Evolutionary conservation across 1,140 invertebrate genomes (phyloP).

Genomic region (Drepana arcuata): DNA sequence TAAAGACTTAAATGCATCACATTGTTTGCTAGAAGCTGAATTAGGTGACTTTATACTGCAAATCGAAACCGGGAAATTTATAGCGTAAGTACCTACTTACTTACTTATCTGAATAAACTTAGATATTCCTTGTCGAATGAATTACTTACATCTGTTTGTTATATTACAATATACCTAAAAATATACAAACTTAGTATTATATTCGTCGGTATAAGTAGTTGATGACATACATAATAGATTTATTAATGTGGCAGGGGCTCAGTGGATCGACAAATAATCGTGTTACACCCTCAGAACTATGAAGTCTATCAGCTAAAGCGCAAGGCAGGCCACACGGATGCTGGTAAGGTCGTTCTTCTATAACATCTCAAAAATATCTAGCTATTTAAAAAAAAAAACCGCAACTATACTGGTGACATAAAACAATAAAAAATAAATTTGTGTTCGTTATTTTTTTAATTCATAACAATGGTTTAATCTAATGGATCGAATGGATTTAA

Average conservation of each 20-base stretch:
- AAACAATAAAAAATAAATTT: too few species aligned
- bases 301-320: constrained; percentile 36
- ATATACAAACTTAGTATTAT: neutral
- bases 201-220: neutral
- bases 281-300: constrained; percentile 50
- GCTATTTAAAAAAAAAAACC: too few species aligned
- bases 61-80: constrained; percentile 56
- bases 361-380: too few species aligned
- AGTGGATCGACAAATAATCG: constrained; percentile 47
- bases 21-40: constrained; percentile 37
- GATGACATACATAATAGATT: neutral
- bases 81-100: constrained; percentile 30
- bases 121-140: too few species aligned
- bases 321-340: constrained; percentile 40
- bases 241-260: constrained; percentile 26
- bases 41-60: constrained; percentile 40
- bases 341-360: too few species aligned
- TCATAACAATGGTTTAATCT: too few species aligned
- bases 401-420: too few species aligned
- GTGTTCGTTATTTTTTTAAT: too few species aligned
- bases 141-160: too few species aligned
- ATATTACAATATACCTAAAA: neutral
- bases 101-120: too few species aligned
- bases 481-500: too few species aligned
- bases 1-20: constrained; percentile 21